Evolutionary conservation across 2,797 vertebrate genomes (phyloP).

Genomic region (Mus minutoides): DNA sequence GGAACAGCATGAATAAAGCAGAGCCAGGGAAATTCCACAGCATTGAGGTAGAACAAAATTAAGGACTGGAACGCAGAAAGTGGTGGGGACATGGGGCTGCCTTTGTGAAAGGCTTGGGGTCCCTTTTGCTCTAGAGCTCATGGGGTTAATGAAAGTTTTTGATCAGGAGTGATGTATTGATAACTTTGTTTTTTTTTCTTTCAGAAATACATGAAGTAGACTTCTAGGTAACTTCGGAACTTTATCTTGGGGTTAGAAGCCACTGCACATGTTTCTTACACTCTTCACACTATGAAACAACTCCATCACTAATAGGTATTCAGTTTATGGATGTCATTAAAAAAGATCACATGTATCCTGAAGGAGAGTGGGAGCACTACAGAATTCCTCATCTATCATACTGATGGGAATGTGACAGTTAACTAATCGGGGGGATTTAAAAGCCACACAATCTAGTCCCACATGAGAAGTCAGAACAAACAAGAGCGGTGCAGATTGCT

Average conservation of each 20-base stretch:
- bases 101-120: not conserved
- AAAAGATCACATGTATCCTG: slow-evolving; percentile 4
- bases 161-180: not conserved
- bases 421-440: slow-evolving; percentile 28
- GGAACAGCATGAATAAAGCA: not conserved
- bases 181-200: slow-evolving; percentile 3
- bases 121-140: not conserved
- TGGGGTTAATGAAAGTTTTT: not conserved
- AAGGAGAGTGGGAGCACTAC: slow-evolving; percentile 1
- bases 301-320: slow-evolving; percentile 35
- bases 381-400: not conserved
- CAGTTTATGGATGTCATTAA: slow-evolving; percentile 19
- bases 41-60: not conserved
- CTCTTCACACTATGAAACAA: not conserved
- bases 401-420: not conserved
- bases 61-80: not conserved
- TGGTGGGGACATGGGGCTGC: not conserved
- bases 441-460: not conserved
- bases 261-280: slow-evolving; percentile 4
- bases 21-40: not conserved
- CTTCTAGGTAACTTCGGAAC: slow-evolving; percentile 24
- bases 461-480: not conserved
- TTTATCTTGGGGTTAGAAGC: not conserved
- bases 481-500: not conserved
- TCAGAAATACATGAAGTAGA: slow-evolving; percentile 8